Evolutionary conservation across 2,797 vertebrate species (phyloP), one percentile per base, ranked within the genome.

Genomic region (Anguilla pacifica): DNA sequence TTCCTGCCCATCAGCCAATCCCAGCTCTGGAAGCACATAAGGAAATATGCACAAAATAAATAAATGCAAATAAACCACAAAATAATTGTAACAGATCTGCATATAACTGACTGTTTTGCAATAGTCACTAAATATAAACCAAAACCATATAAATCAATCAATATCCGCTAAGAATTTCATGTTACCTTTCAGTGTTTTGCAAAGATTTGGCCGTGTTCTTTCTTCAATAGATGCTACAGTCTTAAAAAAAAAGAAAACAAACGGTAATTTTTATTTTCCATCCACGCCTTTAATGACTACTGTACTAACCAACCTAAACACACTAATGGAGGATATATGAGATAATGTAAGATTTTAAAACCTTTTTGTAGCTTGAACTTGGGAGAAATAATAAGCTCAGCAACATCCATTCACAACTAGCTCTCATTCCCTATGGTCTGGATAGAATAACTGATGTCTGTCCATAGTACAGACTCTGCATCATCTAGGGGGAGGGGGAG

Each of bases 161-260:
- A 7, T 28, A 84, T 87, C 1, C 15, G 57, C 19, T 82, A 81
- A 88, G 28, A 84, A 88, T 84, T 35, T 57, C 6, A 83, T 46
- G 86, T 89, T 95, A 99, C 97, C 98, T 95, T 97, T 97, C 87
- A 98, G 92, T 1, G 97, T 97, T 95, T 97, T 98, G 90, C 96
- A 97, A 91, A 99, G 96, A 95, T 99, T 98, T 89, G 97, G 95
- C 88, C 97, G 96, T 39, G 97, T 99, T 95, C 97, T 94, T 94
- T 98, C 96, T 95, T 98, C 97, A 95, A 98, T 98, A 89, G 97
- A 98, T 82, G 96, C 95, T 53, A 98, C 96, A 67, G 97, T 97
- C 96, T 95, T 92, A 19, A 93, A 93, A 86, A 19, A 89, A 74
- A 28, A 64, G 70, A 87, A 0, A n/a, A 31, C 3, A 46, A 90